These are phyloP conservation scores for Halcyon senegalensis DNA, from an alignment of 2,113 vertebrate genomes.

Conservation along the genomic window DNA sequence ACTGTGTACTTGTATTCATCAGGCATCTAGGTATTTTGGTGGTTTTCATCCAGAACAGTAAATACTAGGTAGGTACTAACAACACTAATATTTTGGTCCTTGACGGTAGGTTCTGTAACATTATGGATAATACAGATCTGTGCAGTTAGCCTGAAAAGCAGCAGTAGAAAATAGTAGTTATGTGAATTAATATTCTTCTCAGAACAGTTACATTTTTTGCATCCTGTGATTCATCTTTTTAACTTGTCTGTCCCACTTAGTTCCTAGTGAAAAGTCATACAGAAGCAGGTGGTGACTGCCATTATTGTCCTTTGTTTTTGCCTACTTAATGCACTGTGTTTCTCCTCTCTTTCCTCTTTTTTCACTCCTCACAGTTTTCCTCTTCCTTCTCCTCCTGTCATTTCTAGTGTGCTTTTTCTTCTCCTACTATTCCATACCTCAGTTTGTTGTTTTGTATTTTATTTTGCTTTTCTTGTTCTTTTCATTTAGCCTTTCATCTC, in stretches of 20 bases:
- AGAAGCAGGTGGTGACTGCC: background rate
- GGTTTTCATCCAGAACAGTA: background rate
- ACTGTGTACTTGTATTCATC: background rate
- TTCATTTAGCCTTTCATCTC: background rate
- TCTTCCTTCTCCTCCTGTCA: background rate
- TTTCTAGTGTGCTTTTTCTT: background rate
- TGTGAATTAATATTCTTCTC: background rate
- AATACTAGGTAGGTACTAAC: background rate
- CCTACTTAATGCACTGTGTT: background rate
- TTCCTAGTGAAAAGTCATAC: background rate
- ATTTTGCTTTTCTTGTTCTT: background rate
- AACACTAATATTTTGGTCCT: background rate
- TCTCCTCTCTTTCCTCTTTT: background rate
- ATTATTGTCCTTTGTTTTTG: background rate
- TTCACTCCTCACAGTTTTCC: background rate
- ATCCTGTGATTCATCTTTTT: background rate
- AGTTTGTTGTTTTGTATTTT: background rate
- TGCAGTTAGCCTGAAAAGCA: background rate
- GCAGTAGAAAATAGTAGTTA: background rate
- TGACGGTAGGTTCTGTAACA: background rate
- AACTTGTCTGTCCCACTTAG: background rate
- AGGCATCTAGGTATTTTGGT: background rate
- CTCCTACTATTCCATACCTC: background rate
- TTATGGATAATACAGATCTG: background rate
- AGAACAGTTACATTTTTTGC: background rate